A percentile compares a stretch with the other conserved stretches of the same genome.
Evolutionary conservation across 1,140 invertebrate species (phyloP).

Genomic region (Zaprionus tsacasi): DNA sequence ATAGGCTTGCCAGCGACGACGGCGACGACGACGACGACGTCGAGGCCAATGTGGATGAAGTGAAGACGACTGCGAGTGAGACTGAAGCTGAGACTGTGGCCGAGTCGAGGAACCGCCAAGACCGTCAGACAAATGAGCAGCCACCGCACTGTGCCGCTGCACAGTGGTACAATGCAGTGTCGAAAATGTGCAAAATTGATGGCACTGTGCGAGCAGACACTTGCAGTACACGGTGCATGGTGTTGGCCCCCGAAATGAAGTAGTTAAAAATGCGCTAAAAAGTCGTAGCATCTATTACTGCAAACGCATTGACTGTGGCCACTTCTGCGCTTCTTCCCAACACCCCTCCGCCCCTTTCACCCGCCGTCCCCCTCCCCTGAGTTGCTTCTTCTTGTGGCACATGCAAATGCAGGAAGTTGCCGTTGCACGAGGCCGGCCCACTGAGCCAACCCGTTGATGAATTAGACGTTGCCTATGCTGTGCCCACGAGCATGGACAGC

Average conservation of each 20-base stretch:
- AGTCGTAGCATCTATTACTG: slow-evolving; percentile 46
- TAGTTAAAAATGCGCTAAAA: slow-evolving; percentile 51
- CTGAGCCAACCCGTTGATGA: slow-evolving; percentile 63
- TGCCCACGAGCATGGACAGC: slow-evolving; percentile 48
- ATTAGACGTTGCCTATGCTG: slow-evolving; percentile 57
- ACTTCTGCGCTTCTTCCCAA: background rate
- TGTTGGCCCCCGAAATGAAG: slow-evolving; percentile 24
- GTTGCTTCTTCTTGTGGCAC: slow-evolving; percentile 19
- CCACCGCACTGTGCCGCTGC: slow-evolving; percentile 22
- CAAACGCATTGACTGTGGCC: slow-evolving; percentile 47
- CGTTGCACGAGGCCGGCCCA: slow-evolving; percentile 28
- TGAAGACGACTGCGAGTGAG: background rate
- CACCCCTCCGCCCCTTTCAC: background rate
- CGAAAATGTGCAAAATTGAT: background rate
- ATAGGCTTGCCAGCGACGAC: slow-evolving; percentile 67
- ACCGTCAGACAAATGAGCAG: slow-evolving; percentile 63
- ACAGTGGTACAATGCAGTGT: slow-evolving; percentile 47
- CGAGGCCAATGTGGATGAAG: slow-evolving; percentile 28
- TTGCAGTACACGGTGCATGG: slow-evolving; percentile 2
- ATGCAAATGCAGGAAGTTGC: slow-evolving; percentile 75
- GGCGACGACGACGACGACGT: no score
- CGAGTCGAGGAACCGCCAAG: slow-evolving; percentile 12
- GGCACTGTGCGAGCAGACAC: background rate
- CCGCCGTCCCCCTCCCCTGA: background rate
- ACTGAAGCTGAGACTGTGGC: background rate